Percentiles rank a stretch among this genome's conserved stretches.
phyloP scores from a whole-genome alignment of 2,888 invertebrate genomes.

The Apoderus coryli region DNA sequence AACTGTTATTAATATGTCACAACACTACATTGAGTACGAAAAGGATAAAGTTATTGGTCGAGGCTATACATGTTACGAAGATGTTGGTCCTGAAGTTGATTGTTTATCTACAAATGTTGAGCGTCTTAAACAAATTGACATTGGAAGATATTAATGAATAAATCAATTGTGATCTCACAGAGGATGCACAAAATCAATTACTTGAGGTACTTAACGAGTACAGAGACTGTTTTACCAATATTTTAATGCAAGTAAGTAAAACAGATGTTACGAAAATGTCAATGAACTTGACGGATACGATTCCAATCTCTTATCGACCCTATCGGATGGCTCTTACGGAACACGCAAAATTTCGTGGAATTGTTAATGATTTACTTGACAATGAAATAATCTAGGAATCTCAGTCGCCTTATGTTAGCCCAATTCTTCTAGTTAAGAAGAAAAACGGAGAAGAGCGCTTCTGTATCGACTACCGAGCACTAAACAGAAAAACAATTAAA shows the following conservation, averaged over 20 bases:
- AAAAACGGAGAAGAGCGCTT: conserved; percentile 9
- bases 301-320: conserved; percentile 14
- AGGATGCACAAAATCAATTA: conserved; percentile 3
- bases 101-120: no score
- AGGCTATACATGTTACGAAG: conserved; percentile 10
- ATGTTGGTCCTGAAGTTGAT: no score
- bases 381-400: conserved; percentile 12
- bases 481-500: no score
- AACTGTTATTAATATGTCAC: conserved; percentile 11
- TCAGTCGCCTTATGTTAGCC: conserved; percentile 11
- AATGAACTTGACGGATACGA: conserved; percentile 12
- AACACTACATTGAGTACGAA: conserved; percentile 12
- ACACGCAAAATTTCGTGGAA: conserved; percentile 10
- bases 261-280: conserved; percentile 15
- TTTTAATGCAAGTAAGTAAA: conserved; percentile 11
- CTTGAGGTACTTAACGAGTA: conserved; percentile 12
- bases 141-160: no score
- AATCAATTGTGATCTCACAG: no score
- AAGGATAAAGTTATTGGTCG: conserved; percentile 9
- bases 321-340: conserved; percentile 15
- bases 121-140: no score
- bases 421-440: conserved; percentile 10
- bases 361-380: conserved; percentile 10
- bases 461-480: conserved; percentile 7
- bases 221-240: conserved; percentile 13